A percentile compares a stretch with the other conserved stretches of the same genome.
Evolutionary conservation across 2,113 vertebrate species (phyloP).

Genomic region (Sinocyclocheilus rhinocerous): DNA sequence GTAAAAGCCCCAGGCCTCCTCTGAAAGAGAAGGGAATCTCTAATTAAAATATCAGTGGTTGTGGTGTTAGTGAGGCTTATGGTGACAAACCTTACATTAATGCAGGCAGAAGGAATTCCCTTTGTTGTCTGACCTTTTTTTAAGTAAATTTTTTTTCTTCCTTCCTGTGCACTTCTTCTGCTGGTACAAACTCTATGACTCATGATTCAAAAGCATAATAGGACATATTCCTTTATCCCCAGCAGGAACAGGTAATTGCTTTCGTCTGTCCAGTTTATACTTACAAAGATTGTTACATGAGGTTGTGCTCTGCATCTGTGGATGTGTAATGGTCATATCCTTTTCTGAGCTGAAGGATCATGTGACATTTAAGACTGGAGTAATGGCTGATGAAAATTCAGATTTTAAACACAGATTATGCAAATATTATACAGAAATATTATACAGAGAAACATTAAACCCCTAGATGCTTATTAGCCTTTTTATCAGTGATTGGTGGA

Average conservation of each 20-base stretch:
- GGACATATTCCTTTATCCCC: slow-evolving; percentile 65
- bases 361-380: no score
- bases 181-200: slow-evolving; percentile 8
- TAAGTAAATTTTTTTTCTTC: background rate
- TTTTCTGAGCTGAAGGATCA: no score
- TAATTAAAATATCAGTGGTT: slow-evolving; percentile 39
- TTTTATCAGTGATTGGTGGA: no score
- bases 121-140: background rate
- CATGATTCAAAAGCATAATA: slow-evolving; percentile 27
- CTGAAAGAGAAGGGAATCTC: slow-evolving; percentile 8
- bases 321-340: no score
- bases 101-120: slow-evolving; percentile 6
- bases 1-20: slow-evolving; percentile 36
- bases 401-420: background rate
- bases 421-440: no score
- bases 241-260: slow-evolving; percentile 69
- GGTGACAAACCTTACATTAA: slow-evolving; percentile 6
- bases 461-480: no score
- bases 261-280: slow-evolving; percentile 67
- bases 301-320: slow-evolving; percentile 27
- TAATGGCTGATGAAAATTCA: background rate
- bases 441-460: no score
- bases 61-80: background rate
- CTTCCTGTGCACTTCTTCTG: slow-evolving; percentile 8
- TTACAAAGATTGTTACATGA: slow-evolving; percentile 13